These are phyloP conservation scores for Nematolebias whitei DNA, from an alignment of 2,113 vertebrate genomes.

Conservation along the genomic window DNA sequence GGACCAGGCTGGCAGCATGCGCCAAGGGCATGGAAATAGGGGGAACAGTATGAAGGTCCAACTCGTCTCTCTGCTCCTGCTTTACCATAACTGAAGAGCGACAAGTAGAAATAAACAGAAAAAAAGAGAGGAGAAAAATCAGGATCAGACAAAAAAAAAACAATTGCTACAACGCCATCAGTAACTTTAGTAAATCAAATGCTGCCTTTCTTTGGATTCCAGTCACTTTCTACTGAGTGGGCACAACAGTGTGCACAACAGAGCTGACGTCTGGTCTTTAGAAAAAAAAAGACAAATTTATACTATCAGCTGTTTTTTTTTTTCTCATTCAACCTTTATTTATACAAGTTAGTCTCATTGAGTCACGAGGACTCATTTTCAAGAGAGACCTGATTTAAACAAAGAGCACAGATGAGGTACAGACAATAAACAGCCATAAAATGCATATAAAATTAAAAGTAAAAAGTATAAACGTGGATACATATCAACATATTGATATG, in stretches of 20 bases:
- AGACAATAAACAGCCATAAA: no score
- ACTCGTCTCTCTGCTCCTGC: constrained; percentile 92
- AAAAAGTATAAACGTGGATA: background rate
- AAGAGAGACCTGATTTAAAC: no score
- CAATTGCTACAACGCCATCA: background rate
- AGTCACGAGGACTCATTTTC: no score
- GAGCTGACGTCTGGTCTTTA: no score
- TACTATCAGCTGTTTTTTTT: background rate
- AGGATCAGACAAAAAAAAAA: background rate
- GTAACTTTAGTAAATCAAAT: no score
- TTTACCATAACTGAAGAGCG: constrained; percentile 90
- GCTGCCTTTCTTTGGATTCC: no score
- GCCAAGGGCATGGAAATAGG: constrained; percentile 84
- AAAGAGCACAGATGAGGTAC: no score
- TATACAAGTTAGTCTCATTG: no score
- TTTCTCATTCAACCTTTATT: no score
- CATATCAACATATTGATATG: background rate
- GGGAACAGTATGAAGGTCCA: constrained; percentile 85
- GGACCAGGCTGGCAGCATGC: constrained; percentile 79
- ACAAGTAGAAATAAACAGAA: constrained; percentile 7
- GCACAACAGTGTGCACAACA: no score
- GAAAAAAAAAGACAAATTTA: background rate
- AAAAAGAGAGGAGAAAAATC: constrained; percentile 14
- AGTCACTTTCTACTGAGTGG: background rate
- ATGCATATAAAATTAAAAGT: no score